These are phyloP conservation scores for Rhyacichthys aspro DNA, from an alignment of 2,797 vertebrate genomes.

Conservation along the genomic window DNA sequence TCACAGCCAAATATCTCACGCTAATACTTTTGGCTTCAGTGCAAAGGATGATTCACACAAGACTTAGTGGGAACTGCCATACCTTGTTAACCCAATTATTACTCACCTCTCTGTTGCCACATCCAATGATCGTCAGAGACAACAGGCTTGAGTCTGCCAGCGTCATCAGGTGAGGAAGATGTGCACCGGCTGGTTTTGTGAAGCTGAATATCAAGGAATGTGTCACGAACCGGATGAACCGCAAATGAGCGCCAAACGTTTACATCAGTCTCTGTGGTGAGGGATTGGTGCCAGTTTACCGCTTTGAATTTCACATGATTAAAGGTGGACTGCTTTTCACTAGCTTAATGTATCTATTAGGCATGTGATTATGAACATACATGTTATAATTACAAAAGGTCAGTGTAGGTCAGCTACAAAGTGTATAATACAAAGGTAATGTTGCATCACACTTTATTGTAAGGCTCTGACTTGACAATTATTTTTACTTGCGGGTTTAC, in stretches of 20 bases:
- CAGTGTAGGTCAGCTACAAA: no score
- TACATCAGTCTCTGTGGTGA: slow-evolving; percentile 57
- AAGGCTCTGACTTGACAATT: no score
- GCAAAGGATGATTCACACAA: slow-evolving; percentile 69
- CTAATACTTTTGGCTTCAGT: slow-evolving; percentile 60
- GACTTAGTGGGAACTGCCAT: slow-evolving; percentile 69
- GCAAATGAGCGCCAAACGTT: slow-evolving; percentile 72
- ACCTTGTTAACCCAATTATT: slow-evolving; percentile 80
- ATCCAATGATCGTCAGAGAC: slow-evolving; percentile 66
- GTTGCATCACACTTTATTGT: no score
- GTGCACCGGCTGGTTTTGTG: slow-evolving; percentile 69
- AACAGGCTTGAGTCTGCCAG: slow-evolving; percentile 63
- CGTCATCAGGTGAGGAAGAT: slow-evolving; percentile 71
- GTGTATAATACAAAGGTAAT: no score
- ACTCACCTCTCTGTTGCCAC: slow-evolving; percentile 75
- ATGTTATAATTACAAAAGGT: no score
- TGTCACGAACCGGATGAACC: slow-evolving; percentile 71
- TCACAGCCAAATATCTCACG: slow-evolving; percentile 62
- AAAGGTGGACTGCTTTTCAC: slow-evolving; percentile 53
- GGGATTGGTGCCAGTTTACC: slow-evolving; percentile 60
- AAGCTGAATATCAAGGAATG: slow-evolving; percentile 75
- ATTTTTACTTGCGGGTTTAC: no score
- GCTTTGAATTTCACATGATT: slow-evolving; percentile 59
- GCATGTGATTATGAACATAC: not conserved
- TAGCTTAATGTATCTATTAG: slow-evolving; percentile 38